Evolutionary conservation across 1,140 invertebrate species (phyloP), one percentile per base, ranked within the genome.

Genomic region (Drosophila grimshawi): DNA sequence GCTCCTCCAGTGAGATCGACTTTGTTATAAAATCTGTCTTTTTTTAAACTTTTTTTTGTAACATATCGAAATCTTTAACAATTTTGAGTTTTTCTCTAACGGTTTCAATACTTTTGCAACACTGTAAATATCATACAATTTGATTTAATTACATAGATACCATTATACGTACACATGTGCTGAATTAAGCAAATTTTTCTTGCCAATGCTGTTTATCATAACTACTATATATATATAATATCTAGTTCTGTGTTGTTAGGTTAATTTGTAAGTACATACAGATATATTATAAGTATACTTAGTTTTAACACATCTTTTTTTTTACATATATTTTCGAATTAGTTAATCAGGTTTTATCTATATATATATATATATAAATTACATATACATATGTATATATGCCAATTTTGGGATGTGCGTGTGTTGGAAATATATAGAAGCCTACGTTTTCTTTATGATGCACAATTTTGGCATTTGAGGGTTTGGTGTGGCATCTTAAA

Each of bases 381-480:
- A n/a, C n/a, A 49, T 59, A 30, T 52, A 68, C 6, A 41, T 43
- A 11, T 32, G 8, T 49, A 7, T 48, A 33, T 62, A 39, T 63
- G 66, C 60, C 52, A 35, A 39, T 57, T 60, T 33, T 39, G 6
- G 32, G 46, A 10, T 55, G 6, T 39, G 41, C 11, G 27, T 49
- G 27, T 41, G 10, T 11, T 60, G 43, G 32, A 27, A 35, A 37
- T 45, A 27, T 29, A 41, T 57, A 10, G 41, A 67, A 89, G 85
- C 85, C 85, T 88, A 51, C 85, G 51, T 89, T 89, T 88, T 88
- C 83, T 80, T 88, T 89, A 89, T 69, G 77, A 83, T 82, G 83
- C 83, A 29, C 65, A 57, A 19, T 67, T 62, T 37, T 69, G 61
- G 75, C 52, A 52, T 55, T 65, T 65, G n/a, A 10, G 43, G 45